Evolutionary conservation across 2,888 invertebrate genomes (phyloP).

Genomic region (Heteromyza rotundicornis): DNA sequence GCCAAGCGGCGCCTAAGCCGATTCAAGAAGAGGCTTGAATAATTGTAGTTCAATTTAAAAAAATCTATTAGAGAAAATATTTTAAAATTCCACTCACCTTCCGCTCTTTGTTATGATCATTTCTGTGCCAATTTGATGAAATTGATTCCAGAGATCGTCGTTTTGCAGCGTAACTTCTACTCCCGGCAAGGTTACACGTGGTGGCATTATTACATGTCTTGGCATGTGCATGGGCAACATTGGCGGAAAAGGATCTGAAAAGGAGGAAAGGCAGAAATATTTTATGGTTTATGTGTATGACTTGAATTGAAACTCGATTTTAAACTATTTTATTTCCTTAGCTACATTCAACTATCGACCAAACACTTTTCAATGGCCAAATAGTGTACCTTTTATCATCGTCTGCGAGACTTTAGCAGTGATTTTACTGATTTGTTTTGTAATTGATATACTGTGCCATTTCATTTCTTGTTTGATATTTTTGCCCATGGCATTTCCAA

Average conservation of each 20-base stretch:
- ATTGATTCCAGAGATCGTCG: conserved; percentile 73
- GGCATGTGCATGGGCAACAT: conserved; percentile 56
- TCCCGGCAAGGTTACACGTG: conserved; percentile 52
- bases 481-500: no score
- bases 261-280: no score
- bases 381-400: no score
- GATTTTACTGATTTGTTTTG: no score
- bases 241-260: conserved; percentile 57
- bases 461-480: no score
- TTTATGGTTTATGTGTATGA: no score
- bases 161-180: conserved; percentile 69
- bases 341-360: no score
- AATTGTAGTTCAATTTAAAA: background rate
- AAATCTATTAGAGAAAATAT: background rate
- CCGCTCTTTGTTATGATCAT: conserved; percentile 84
- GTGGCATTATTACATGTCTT: conserved; percentile 55
- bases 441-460: no score
- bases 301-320: no score
- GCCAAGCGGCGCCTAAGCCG: background rate
- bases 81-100: conserved; percentile 67
- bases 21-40: background rate
- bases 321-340: no score
- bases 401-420: no score
- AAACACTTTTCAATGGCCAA: no score
- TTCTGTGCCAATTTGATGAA: conserved; percentile 75